Conservation (phyloP, 2,888 invertebrate species). For the Oscheius sp. region DNA sequence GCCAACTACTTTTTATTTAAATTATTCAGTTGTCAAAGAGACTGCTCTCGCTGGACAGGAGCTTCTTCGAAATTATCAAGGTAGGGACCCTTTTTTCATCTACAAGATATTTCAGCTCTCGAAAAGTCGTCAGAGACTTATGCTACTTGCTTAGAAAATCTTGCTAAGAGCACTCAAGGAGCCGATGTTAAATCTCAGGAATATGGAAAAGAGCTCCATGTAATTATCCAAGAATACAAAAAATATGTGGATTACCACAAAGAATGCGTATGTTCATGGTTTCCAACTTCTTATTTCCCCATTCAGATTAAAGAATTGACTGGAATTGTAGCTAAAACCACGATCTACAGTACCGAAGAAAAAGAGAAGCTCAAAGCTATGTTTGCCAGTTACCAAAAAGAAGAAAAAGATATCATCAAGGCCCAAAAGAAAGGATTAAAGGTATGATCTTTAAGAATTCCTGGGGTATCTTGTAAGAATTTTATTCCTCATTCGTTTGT, state of each 20-base stretch:
- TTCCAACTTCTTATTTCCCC: background rate
- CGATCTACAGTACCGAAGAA: constrained; percentile 46
- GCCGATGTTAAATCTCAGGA: constrained; percentile 20
- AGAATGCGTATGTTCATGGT: constrained; percentile 14
- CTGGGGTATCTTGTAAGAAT: background rate
- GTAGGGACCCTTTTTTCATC: constrained; percentile 24
- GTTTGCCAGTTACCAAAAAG: constrained; percentile 41
- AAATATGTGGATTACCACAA: constrained; percentile 46
- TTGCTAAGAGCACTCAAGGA: constrained; percentile 14
- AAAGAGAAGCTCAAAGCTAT: constrained; percentile 53
- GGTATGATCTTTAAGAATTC: constrained; percentile 13
- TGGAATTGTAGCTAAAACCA: constrained; percentile 43
- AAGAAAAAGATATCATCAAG: constrained; percentile 49
- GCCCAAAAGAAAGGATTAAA: constrained; percentile 41
- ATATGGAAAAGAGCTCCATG: constrained; percentile 29
- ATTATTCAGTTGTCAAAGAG: constrained; percentile 43
- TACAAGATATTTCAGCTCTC: constrained; percentile 14
- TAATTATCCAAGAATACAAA: constrained; percentile 38
- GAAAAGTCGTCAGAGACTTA: constrained; percentile 24
- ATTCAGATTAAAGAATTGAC: constrained; percentile 49
- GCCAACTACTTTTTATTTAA: background rate
- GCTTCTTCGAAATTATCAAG: constrained; percentile 43
- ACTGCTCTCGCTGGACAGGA: constrained; percentile 46
- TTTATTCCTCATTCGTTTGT: background rate
- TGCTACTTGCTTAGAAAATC: constrained; percentile 6